These are phyloP conservation scores for Bimastos eiseni DNA, from an alignment of 2,888 invertebrate genomes.

Conservation along the genomic window DNA sequence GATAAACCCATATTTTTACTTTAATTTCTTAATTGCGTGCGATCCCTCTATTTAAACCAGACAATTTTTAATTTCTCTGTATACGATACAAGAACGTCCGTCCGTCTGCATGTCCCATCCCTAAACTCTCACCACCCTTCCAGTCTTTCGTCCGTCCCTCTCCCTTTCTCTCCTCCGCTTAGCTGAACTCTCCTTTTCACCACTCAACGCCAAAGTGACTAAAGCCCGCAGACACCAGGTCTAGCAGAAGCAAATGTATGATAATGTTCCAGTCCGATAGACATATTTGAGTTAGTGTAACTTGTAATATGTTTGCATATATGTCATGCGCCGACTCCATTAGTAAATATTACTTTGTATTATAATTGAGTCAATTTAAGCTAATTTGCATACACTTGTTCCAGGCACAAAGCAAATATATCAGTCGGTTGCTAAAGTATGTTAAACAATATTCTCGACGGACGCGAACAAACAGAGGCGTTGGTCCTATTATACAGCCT, in stretches of 20 bases:
- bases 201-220: not conserved
- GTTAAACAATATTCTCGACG: not conserved
- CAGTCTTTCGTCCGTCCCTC: not conserved
- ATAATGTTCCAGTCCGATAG: not conserved
- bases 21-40: no score
- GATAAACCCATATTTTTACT: no score
- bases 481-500: not conserved
- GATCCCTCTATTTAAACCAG: no score
- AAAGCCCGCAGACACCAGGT: not conserved
- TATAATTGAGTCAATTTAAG: not conserved
- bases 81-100: no score
- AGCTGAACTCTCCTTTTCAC: not conserved
- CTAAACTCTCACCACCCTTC: not conserved
- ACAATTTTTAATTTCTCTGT: no score
- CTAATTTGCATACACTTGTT: constrained; percentile 1
- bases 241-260: not conserved
- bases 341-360: not conserved
- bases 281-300: not conserved
- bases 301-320: not conserved
- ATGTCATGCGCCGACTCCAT: not conserved
- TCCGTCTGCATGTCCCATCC: not conserved
- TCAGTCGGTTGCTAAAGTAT: not conserved
- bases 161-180: not conserved
- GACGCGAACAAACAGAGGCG: not conserved
- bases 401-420: not conserved